These are phyloP conservation scores for Eurystomus glaucurus DNA, from an alignment of 2,797 vertebrate species.

Conservation along the genomic window DNA sequence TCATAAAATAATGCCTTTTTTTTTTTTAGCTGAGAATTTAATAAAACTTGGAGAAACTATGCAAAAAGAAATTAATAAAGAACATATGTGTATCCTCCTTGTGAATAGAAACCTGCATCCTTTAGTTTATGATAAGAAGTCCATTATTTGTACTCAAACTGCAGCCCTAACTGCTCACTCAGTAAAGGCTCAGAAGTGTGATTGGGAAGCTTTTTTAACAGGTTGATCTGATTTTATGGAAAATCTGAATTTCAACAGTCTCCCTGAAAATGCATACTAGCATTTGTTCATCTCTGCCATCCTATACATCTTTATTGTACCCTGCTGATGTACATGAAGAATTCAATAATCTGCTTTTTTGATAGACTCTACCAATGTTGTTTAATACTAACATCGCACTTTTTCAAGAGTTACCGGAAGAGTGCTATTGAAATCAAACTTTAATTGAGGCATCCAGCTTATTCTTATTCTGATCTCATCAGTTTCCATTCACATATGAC, in stretches of 20 bases:
- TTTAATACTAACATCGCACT: conserved; percentile 13
- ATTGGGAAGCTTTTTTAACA: neutral
- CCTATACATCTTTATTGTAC: neutral
- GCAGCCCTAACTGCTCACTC: neutral
- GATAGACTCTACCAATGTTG: neutral
- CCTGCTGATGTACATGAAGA: neutral
- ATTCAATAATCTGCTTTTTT: conserved; percentile 16
- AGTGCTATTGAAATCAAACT: neutral
- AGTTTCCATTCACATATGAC: conserved; percentile 35
- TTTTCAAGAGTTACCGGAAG: conserved; percentile 28
- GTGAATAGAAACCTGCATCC: neutral
- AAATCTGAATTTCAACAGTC: neutral
- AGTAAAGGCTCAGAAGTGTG: neutral
- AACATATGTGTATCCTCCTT: neutral
- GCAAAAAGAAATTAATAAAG: neutral
- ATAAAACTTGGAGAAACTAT: neutral
- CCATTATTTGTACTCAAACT: neutral
- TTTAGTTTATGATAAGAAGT: neutral
- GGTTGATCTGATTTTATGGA: neutral
- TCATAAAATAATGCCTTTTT: neutral
- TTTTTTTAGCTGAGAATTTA: neutral
- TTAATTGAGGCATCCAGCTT: conserved; percentile 26
- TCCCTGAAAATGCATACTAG: neutral
- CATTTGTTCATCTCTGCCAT: neutral
- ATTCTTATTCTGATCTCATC: conserved; percentile 44